These are phyloP conservation scores for Pipistrellus pygmaeus DNA, from an alignment of 2,797 vertebrate genomes.

Conservation along the genomic window DNA sequence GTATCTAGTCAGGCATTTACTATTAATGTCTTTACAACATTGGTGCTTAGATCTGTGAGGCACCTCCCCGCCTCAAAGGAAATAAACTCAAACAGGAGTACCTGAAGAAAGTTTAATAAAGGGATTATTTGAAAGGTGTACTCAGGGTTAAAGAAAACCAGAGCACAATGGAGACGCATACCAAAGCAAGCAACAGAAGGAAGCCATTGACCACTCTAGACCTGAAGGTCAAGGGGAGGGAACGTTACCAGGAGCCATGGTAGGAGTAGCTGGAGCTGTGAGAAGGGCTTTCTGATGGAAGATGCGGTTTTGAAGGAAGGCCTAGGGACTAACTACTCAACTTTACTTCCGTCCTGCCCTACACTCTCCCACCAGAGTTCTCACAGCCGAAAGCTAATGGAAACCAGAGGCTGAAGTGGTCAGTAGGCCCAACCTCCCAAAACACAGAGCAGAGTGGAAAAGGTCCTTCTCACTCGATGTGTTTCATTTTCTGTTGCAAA, in stretches of 20 bases:
- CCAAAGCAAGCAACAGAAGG: background rate
- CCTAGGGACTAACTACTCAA: background rate
- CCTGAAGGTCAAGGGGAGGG: background rate
- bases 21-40: conserved; percentile 27
- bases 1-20: background rate
- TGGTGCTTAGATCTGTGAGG: background rate
- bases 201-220: conserved; percentile 7
- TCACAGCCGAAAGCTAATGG: background rate
- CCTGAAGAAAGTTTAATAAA: conserved; percentile 19
- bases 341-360: background rate
- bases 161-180: background rate
- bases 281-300: background rate
- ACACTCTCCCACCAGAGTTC: background rate
- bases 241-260: background rate
- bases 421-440: background rate
- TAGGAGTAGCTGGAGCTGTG: background rate
- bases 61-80: background rate
- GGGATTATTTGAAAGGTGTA: background rate
- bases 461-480: background rate
- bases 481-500: background rate
- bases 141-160: conserved; percentile 25
- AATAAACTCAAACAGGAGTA: background rate
- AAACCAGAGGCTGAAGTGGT: background rate
- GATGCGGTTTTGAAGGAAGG: background rate
- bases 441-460: background rate